Evolutionary conservation across 1,140 invertebrate genomes (phyloP).

Genomic region (Colletes latitarsis): DNA sequence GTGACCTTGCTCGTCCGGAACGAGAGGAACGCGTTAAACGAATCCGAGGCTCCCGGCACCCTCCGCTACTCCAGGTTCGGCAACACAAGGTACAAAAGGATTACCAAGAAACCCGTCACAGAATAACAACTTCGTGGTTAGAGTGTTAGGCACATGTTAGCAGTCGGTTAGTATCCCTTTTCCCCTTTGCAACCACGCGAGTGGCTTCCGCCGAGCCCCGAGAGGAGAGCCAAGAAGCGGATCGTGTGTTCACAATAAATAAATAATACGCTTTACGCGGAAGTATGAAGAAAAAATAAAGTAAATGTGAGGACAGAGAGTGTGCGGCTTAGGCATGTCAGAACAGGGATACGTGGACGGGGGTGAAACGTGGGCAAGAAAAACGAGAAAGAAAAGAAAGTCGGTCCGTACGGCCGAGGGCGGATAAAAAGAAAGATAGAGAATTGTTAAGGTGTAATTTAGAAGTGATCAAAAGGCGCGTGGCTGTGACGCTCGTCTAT

Average conservation of each 20-base stretch:
- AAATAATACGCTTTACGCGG: constrained; percentile 31
- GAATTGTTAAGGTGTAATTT: neutral
- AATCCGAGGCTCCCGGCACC: neutral
- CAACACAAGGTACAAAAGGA: neutral
- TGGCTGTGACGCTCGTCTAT: neutral
- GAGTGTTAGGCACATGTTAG: constrained; percentile 77
- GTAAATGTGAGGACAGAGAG: constrained; percentile 49
- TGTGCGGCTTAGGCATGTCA: neutral
- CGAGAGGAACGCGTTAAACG: too few species aligned
- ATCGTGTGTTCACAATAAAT: constrained; percentile 53
- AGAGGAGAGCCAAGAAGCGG: constrained; percentile 80
- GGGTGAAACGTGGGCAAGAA: constrained; percentile 16
- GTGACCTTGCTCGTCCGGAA: too few species aligned
- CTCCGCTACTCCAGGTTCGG: neutral
- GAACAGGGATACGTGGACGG: neutral
- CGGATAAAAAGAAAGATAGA: constrained; percentile 14
- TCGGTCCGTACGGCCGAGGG: neutral
- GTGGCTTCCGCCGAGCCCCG: constrained; percentile 81
- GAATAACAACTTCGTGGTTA: constrained; percentile 44
- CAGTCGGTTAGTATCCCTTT: constrained; percentile 69
- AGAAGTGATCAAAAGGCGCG: neutral
- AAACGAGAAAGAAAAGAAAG: constrained; percentile 20
- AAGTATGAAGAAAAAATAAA: constrained; percentile 51
- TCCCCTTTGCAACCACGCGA: constrained; percentile 75
- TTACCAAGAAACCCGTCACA: constrained; percentile 32